phyloP scores from a whole-genome alignment of 2,888 invertebrate genomes.

The Xanthostigma xanthostigma region DNA sequence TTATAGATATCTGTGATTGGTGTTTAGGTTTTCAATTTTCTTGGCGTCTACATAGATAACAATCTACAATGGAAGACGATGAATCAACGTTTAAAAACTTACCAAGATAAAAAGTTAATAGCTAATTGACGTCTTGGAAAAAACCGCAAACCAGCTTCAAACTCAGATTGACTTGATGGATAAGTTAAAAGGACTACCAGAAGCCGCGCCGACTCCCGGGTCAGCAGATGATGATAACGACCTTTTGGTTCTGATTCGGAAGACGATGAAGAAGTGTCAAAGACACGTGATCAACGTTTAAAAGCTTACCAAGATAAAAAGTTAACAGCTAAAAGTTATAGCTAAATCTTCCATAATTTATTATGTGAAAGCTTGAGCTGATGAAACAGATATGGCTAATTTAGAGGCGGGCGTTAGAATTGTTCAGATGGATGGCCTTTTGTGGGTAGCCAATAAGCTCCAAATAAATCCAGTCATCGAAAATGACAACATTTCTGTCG shows the following conservation, averaged over 20 bases:
- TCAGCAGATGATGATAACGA: slow-evolving; percentile 52
- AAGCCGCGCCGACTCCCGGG: slow-evolving; percentile 7
- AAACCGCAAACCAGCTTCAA: no score
- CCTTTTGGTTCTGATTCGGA: slow-evolving; percentile 71
- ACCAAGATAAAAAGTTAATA: no score
- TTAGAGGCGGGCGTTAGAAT: slow-evolving; percentile 69
- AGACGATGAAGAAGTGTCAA: slow-evolving; percentile 58
- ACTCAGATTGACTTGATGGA: slow-evolving; percentile 39
- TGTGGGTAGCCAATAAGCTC: slow-evolving; percentile 89
- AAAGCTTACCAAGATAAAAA: slow-evolving; percentile 86
- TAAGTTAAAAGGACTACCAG: slow-evolving; percentile 25
- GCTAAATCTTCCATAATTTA: slow-evolving; percentile 91
- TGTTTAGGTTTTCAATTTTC: no score
- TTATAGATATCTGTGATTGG: no score
- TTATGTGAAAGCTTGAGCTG: slow-evolving; percentile 88
- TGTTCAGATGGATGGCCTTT: slow-evolving; percentile 67
- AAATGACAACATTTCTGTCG: slow-evolving; percentile 88
- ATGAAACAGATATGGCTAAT: slow-evolving; percentile 81
- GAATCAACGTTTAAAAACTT: no score
- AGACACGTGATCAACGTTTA: slow-evolving; percentile 66
- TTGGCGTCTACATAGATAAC: no score
- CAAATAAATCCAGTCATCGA: slow-evolving; percentile 87
- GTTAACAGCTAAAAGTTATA: slow-evolving; percentile 73
- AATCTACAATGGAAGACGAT: no score
- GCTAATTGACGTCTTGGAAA: no score